phyloP scores from a whole-genome alignment of 1,140 invertebrate species.

The Diorhabda elongata region DNA sequence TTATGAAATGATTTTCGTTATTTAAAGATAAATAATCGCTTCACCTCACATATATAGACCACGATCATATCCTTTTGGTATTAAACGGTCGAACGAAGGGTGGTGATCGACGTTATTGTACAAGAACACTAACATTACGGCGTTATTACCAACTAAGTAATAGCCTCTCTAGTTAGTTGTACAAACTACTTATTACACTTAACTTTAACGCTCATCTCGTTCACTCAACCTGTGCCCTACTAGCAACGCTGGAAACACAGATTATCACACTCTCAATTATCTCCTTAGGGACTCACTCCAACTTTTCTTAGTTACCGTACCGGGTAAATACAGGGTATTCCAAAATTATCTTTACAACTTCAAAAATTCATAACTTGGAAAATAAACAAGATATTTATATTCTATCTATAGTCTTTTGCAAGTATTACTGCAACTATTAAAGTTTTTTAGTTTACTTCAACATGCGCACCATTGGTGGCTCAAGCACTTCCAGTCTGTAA shows the following conservation, averaged over 20 bases:
- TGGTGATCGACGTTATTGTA: constrained; percentile 32
- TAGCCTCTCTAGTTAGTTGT: constrained; percentile 29
- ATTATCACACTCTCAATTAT: constrained; percentile 32
- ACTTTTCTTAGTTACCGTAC: not conserved
- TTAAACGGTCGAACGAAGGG: constrained; percentile 27
- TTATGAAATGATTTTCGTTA: too few relatives aligned
- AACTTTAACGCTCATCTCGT: constrained; percentile 33
- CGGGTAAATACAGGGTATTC: too few relatives aligned
- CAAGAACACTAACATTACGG: constrained; percentile 28
- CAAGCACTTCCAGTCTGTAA: too few relatives aligned
- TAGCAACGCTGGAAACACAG: constrained; percentile 23
- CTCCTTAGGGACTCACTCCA: constrained; percentile 14
- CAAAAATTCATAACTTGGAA: too few relatives aligned
- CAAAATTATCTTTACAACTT: too few relatives aligned
- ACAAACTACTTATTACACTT: constrained; percentile 39
- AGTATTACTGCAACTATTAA: too few relatives aligned
- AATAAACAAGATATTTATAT: too few relatives aligned
- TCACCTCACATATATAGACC: constrained; percentile 8
- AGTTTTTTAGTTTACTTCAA: too few relatives aligned
- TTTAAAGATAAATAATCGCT: too few relatives aligned
- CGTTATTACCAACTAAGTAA: constrained; percentile 36
- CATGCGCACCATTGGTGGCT: too few relatives aligned
- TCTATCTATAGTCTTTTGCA: too few relatives aligned
- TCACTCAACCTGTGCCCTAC: constrained; percentile 26
- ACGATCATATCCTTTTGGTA: constrained; percentile 29